phyloP scores from a whole-genome alignment of 2,113 vertebrate species.

The Dissostichus mawsoni region DNA sequence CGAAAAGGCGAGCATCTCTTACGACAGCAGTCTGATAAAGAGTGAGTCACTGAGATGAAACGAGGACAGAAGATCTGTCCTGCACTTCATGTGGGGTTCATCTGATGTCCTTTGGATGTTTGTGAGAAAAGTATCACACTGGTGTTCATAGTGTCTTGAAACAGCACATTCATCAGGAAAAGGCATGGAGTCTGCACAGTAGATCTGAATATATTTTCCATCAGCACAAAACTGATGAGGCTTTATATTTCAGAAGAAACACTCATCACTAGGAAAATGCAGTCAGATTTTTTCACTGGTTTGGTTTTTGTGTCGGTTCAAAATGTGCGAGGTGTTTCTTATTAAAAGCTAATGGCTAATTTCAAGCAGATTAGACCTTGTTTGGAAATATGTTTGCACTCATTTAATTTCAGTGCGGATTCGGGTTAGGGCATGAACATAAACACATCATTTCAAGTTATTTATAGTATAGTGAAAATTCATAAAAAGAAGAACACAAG shows the following conservation, averaged over 20 bases:
- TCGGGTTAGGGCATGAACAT: neutral
- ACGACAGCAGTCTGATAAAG: conserved; percentile 34
- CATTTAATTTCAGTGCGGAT: conserved; percentile 8
- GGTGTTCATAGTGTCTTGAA: neutral
- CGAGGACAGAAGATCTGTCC: conserved; percentile 11
- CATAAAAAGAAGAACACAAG: too few species aligned
- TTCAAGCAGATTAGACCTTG: conserved; percentile 8
- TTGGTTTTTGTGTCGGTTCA: conserved; percentile 6
- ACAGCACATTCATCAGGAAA: conserved; percentile 11
- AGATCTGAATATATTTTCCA: conserved; percentile 25
- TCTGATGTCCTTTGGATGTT: neutral
- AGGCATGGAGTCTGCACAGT: neutral
- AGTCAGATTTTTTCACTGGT: neutral
- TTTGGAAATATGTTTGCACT: neutral
- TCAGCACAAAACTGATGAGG: conserved; percentile 27
- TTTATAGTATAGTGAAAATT: too few species aligned
- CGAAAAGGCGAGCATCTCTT: conserved; percentile 22
- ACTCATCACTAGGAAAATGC: too few species aligned
- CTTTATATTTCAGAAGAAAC: too few species aligned
- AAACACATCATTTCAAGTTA: too few species aligned
- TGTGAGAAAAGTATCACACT: neutral
- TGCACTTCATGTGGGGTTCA: neutral
- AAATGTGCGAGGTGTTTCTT: too few species aligned
- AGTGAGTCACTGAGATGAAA: conserved; percentile 34
- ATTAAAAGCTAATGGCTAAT: neutral